Percentiles rank a stretch among this genome's conserved stretches.
Evolutionary conservation across 2,888 invertebrate genomes (phyloP).

Genomic region (Habroteleia sp.): DNA sequence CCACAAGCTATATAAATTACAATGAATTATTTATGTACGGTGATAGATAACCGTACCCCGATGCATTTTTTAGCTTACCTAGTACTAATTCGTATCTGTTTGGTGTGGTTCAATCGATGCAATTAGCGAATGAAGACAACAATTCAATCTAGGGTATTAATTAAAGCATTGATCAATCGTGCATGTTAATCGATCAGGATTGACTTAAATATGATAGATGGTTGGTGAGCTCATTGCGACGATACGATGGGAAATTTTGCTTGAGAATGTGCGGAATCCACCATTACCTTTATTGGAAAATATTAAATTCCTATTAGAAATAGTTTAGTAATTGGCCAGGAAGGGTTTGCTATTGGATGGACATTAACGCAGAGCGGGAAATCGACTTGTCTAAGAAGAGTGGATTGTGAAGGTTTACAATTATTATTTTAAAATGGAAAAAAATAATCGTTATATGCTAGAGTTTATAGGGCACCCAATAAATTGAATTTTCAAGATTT

Average conservation of each 20-base stretch:
- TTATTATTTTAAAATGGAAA: neutral
- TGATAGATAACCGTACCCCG: constrained; percentile 18
- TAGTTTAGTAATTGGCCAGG: constrained; percentile 48
- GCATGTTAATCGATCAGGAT: constrained; percentile 8
- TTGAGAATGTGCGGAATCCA: constrained; percentile 22
- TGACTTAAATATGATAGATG: constrained; percentile 7
- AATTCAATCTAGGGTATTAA: constrained; percentile 13
- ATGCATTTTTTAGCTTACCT: neutral
- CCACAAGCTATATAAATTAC: constrained; percentile 14
- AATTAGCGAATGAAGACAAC: constrained; percentile 17
- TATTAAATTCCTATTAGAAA: constrained; percentile 50
- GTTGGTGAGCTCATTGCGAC: neutral
- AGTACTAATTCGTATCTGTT: neutral
- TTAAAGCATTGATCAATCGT: neutral
- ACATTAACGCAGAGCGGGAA: constrained; percentile 26
- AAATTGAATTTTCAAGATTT: too few relatives aligned
- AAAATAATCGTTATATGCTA: neutral
- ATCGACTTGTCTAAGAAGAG: constrained; percentile 1
- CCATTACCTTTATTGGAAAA: constrained; percentile 31
- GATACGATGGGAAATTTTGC: constrained; percentile 17
- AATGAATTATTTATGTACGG: constrained; percentile 43
- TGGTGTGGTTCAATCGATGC: neutral
- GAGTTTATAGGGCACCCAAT: too few relatives aligned
- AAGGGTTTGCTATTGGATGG: constrained; percentile 10
- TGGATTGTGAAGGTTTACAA: constrained; percentile 12